Evolutionary conservation across 1,140 invertebrate species (phyloP).

Genomic region (Camponotus floridanus): DNA sequence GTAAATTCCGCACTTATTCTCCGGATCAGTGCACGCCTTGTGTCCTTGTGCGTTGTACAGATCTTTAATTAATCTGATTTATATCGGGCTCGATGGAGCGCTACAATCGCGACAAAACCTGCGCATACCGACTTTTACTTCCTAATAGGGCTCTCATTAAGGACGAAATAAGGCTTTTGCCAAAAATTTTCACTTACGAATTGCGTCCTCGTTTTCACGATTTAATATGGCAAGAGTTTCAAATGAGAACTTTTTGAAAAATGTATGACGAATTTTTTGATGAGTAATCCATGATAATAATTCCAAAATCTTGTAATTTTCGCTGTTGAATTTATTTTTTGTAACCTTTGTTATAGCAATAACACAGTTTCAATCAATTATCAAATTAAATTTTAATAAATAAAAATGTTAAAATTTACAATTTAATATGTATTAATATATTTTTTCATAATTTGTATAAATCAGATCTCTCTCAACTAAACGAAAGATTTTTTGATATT

Average conservation of each 20-base stretch:
- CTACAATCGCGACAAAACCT: conserved; percentile 66
- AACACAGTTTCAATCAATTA: too few relatives aligned
- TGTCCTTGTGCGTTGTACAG: background rate
- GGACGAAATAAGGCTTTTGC: conserved; percentile 58
- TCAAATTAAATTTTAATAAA: too few relatives aligned
- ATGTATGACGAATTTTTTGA: background rate
- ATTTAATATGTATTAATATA: too few relatives aligned
- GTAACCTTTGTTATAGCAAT: background rate
- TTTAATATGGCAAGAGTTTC: background rate
- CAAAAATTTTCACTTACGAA: conserved; percentile 56
- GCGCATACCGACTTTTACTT: conserved; percentile 71
- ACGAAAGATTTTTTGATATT: background rate
- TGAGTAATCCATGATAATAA: background rate
- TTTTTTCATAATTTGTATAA: too few relatives aligned
- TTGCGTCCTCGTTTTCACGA: background rate
- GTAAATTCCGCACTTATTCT: conserved; percentile 45
- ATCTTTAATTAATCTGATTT: conserved; percentile 78
- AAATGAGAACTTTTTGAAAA: too few relatives aligned
- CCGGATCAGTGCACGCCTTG: background rate
- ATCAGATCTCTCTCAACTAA: too few relatives aligned
- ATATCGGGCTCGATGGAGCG: conserved; percentile 71
- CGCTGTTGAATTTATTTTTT: background rate
- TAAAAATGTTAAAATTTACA: too few relatives aligned
- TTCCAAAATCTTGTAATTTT: background rate
- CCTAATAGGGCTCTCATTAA: conserved; percentile 82